Evolutionary conservation across 2,797 vertebrate genomes (phyloP), one percentile per base, ranked within the genome.

Genomic region (Poeciliopsis turneri): DNA sequence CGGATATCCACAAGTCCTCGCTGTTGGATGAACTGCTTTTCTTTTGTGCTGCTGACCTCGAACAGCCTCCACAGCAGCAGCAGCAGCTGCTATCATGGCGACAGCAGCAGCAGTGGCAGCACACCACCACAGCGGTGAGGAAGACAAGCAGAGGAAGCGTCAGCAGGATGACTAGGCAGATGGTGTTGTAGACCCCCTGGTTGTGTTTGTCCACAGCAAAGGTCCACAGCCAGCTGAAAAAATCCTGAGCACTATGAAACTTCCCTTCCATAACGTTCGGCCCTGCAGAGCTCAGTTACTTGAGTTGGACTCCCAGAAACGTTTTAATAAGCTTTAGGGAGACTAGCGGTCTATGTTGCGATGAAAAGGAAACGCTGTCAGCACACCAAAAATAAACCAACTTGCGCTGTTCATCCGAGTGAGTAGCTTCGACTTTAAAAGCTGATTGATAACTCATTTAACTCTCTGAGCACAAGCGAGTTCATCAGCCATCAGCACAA

Each of bases 1-100:
- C 96, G 0, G 98, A 97, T 85, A 99, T 99, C 98, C 98, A 99
- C 78, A 99, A 94, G 89, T 99, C 98, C 2, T 98, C 97, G 0
- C 95, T 93, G 25, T 94, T 95, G 71, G 94, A 90, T 45, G 90
- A 80, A 25, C 59, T 84, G n/a, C 93, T 97, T 85, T 95, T 97
- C 78, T 93, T 97, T 89, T 96, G 97, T 7, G 91, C 95, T 47
- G 93, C 96, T 45, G 90, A 95, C 77, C 93, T 84, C 0, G 71
- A 72, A 5, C 78, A 1, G 28, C 81, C 74, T 7, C 78, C 25
- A 43, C 87, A 33, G 80, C 90, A 81, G 80, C 86, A 84, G 46
- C 20, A 23, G 20, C 47, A 23, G 75, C 33, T 23, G 86, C 87
- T 73, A 80, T 77, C 85, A 78, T 87, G 91, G 55, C 92, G 93